Evolutionary conservation across 1,140 invertebrate genomes (phyloP).

Genomic region (Steinernema feltiae): DNA sequence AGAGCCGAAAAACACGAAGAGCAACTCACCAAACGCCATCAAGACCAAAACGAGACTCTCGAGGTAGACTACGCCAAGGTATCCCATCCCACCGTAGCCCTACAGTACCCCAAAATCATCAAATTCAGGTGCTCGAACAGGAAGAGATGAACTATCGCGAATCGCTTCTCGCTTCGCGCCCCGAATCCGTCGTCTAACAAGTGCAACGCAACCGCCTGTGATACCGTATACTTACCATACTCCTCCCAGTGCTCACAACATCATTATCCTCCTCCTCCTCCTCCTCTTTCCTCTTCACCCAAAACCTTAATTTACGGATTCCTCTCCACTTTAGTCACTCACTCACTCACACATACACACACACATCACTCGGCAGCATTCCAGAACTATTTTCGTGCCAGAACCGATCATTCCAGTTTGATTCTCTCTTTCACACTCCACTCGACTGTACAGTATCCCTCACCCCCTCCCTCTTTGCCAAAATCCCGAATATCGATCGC

Average conservation of each 20-base stretch:
- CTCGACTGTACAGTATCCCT: no score
- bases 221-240: neutral
- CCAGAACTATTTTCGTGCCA: neutral
- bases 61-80: conserved; percentile 84
- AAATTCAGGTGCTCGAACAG: conserved; percentile 42
- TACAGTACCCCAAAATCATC: conserved; percentile 10
- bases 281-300: no score
- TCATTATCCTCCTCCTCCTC: neutral
- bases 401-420: neutral
- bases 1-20: conserved; percentile 76
- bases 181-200: conserved; percentile 44
- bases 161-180: conserved; percentile 43
- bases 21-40: conserved; percentile 80
- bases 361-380: neutral
- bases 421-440: no score
- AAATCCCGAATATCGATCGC: neutral
- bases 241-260: neutral
- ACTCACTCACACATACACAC: no score
- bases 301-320: no score
- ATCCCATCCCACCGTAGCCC: conserved; percentile 27
- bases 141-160: conserved; percentile 53
- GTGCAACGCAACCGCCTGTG: no score
- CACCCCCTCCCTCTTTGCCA: neutral
- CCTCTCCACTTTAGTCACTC: no score
- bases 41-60: conserved; percentile 82